Evolutionary conservation across 2,797 vertebrate genomes (phyloP), one percentile per base, ranked within the genome.

Genomic region (Scarus forsteni): DNA sequence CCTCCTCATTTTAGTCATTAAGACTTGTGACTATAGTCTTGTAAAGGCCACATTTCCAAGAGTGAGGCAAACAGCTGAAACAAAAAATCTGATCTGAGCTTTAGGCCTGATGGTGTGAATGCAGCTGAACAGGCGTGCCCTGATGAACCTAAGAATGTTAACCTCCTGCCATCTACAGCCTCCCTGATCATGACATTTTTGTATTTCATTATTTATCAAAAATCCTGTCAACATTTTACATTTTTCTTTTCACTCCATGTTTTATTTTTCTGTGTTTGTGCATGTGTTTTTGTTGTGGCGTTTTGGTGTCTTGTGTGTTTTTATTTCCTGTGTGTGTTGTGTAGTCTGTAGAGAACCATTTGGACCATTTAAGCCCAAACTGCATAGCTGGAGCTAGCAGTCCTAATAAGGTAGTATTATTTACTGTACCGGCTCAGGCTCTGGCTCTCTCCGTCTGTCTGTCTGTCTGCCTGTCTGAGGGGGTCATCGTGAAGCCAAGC

Each of bases 331-430:
- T 39, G 67, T 90, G 88, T 96, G 96, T 93, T 94, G 92, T 95
- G 91, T 97, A 99, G 97, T 96, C 90, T 96, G 93, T 99, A 97
- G 97, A 98, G 94, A 96, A 96, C 95, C 97, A 94, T 95, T 92
- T 94, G 96, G 96, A 98, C 92, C 95, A 89, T 95, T 92, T 96
- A 97, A 96, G 86, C 95, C 94, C 94, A 95, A 96, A 96, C 96
- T 94, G 85, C 95, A 66, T 97, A 96, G 95, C 96, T 86, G 97
- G 96, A 95, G 95, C 95, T 95, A 94, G 89, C 94, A 94, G 94
- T 95, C 89, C 56, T 86, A 84, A 62, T 93, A 97, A 99, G 98
- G 98, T 99, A 99, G 96, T 96, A 94, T 94, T 75, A 83, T 75
- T 80, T 76, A 60, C 80, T 81, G 84, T 80, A 49, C 75, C 85